A percentile compares a stretch with the other conserved stretches of the same genome.
phyloP scores from a whole-genome alignment of 2,888 invertebrate species.

The Vanessa cardui region DNA sequence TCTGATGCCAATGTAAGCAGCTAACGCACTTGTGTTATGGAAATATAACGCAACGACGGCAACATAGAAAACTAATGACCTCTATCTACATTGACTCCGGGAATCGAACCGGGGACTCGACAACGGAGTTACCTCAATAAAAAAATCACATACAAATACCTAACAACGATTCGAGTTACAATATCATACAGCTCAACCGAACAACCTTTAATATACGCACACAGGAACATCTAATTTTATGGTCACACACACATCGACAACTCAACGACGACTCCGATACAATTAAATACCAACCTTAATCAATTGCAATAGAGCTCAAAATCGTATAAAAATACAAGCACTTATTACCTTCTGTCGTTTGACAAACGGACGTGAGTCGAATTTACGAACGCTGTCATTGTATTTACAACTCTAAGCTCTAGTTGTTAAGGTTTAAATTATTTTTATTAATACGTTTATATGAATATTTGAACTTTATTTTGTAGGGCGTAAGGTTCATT shows the following conservation, averaged over 20 bases:
- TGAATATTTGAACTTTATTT: neutral
- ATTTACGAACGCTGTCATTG: conserved; percentile 38
- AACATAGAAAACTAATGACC: no score
- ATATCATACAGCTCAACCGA: conserved; percentile 50
- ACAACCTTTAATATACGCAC: conserved; percentile 72
- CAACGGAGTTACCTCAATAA: no score
- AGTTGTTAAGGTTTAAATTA: neutral
- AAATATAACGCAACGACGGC: no score
- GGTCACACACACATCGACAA: conserved; percentile 49
- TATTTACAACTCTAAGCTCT: conserved; percentile 40
- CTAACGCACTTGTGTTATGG: no score
- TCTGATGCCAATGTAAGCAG: no score
- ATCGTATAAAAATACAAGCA: conserved; percentile 16
- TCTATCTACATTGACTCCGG: no score
- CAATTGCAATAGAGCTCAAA: conserved; percentile 35
- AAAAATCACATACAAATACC: neutral
- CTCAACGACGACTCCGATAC: conserved; percentile 16
- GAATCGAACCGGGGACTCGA: no score
- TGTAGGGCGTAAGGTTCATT: neutral
- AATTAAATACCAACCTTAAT: conserved; percentile 39
- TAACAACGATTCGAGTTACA: conserved; percentile 55
- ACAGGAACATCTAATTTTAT: conserved; percentile 64
- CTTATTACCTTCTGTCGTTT: neutral
- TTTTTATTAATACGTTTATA: neutral
- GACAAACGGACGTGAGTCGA: conserved; percentile 44